Percentiles rank a stretch among this genome's conserved stretches.
Evolutionary conservation across 2,113 vertebrate genomes (phyloP).

Genomic region (Crotalus helleri): DNA sequence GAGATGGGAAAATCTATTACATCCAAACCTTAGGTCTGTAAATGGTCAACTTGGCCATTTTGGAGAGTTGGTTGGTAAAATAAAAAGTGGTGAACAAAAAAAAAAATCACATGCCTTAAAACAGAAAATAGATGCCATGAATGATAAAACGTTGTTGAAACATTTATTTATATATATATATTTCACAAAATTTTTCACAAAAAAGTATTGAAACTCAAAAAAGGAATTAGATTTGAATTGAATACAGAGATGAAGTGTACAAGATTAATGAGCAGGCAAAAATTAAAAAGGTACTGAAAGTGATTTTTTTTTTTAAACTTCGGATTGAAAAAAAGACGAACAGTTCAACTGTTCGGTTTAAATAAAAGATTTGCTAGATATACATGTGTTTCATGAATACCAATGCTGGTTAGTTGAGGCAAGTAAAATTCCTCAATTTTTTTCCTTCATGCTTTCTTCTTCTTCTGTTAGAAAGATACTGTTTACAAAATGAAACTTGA

Average conservation of each 20-base stretch:
- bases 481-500: slow-evolving; percentile 82
- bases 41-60: not conserved
- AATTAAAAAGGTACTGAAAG: slow-evolving; percentile 75
- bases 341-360: slow-evolving; percentile 75
- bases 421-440: slow-evolving; percentile 70
- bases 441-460: slow-evolving; percentile 71
- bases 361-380: slow-evolving; percentile 74
- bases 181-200: slow-evolving; percentile 65
- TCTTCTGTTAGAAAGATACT: slow-evolving; percentile 76
- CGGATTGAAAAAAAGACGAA: slow-evolving; percentile 73
- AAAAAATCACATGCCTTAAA: not conserved
- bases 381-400: slow-evolving; percentile 77
- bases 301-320: slow-evolving; percentile 70
- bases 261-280: slow-evolving; percentile 78
- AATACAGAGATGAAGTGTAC: slow-evolving; percentile 73
- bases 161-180: slow-evolving; percentile 65
- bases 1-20: not conserved
- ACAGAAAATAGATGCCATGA: slow-evolving; percentile 42
- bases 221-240: slow-evolving; percentile 65
- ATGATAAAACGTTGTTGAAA: slow-evolving; percentile 58
- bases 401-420: slow-evolving; percentile 78
- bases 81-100: not conserved
- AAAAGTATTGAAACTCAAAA: slow-evolving; percentile 67
- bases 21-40: not conserved
- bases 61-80: not conserved